These are phyloP conservation scores for Emydoidea blandingii DNA, from an alignment of 2,797 vertebrate genomes.

Conservation along the genomic window DNA sequence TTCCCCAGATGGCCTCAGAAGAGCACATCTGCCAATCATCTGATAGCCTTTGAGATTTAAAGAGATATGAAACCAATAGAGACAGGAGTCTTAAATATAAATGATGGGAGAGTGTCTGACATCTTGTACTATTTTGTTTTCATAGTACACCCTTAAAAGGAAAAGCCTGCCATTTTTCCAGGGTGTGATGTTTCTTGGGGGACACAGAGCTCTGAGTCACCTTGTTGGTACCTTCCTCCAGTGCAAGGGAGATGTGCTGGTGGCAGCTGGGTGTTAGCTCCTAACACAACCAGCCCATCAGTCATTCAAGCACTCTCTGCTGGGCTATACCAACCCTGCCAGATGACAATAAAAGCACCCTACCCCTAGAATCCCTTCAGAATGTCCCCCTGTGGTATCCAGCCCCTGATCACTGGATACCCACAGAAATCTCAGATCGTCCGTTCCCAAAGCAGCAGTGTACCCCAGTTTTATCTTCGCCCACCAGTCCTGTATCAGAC, in stretches of 20 bases:
- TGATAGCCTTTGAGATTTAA: constrained; percentile 15
- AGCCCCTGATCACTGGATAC: background rate
- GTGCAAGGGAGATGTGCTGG: background rate
- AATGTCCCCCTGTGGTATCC: background rate
- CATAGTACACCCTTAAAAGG: background rate
- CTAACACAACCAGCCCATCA: background rate
- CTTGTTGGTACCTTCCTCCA: background rate
- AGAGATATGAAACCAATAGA: constrained; percentile 31
- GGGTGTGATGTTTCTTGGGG: background rate
- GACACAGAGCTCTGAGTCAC: background rate
- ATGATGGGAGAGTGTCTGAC: background rate
- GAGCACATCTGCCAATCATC: background rate
- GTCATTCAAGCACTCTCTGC: background rate
- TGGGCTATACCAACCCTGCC: background rate
- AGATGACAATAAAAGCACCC: background rate
- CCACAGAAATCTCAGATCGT: background rate
- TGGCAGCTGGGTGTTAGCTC: background rate
- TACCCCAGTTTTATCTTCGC: background rate
- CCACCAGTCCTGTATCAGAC: background rate
- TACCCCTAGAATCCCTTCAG: background rate
- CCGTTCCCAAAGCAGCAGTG: background rate
- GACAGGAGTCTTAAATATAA: background rate
- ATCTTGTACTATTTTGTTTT: background rate
- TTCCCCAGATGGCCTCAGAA: constrained; percentile 32
- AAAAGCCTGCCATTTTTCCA: background rate